phyloP scores from a whole-genome alignment of 2,888 invertebrate species.

The Tineola bisselliella region DNA sequence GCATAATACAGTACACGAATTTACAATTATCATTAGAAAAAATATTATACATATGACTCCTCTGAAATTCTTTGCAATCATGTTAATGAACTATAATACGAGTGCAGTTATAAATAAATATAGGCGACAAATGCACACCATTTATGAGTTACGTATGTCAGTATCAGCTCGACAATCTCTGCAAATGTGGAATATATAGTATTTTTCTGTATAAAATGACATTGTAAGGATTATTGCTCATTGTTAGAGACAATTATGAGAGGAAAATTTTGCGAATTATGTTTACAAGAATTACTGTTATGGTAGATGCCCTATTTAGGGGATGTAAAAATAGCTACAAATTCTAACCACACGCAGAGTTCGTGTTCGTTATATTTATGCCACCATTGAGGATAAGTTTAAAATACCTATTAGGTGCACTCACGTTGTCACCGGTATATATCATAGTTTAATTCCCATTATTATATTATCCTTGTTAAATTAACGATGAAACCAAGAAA shows the following conservation, averaged over 20 bases:
- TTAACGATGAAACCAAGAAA: not conserved
- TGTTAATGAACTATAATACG: no score
- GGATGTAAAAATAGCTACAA: not conserved
- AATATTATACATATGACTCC: not conserved
- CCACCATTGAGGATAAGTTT: not conserved
- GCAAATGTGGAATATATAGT: not conserved
- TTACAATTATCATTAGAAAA: not conserved
- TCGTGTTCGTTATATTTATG: not conserved
- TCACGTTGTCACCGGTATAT: no score
- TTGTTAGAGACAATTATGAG: not conserved
- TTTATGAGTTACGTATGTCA: not conserved
- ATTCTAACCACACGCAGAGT: not conserved
- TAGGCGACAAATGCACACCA: not conserved
- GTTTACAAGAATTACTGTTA: not conserved
- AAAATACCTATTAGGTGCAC: not conserved
- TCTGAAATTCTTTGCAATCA: not conserved
- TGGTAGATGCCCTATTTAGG: not conserved
- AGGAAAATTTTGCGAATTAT: conserved; percentile 2
- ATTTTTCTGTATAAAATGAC: not conserved
- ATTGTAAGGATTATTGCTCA: not conserved
- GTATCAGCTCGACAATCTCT: not conserved
- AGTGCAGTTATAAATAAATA: not conserved
- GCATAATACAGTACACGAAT: not conserved
- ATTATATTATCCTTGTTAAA: not conserved
- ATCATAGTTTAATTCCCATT: no score